phyloP scores from a whole-genome alignment of 1,140 invertebrate genomes.

The Battus philenor region DNA sequence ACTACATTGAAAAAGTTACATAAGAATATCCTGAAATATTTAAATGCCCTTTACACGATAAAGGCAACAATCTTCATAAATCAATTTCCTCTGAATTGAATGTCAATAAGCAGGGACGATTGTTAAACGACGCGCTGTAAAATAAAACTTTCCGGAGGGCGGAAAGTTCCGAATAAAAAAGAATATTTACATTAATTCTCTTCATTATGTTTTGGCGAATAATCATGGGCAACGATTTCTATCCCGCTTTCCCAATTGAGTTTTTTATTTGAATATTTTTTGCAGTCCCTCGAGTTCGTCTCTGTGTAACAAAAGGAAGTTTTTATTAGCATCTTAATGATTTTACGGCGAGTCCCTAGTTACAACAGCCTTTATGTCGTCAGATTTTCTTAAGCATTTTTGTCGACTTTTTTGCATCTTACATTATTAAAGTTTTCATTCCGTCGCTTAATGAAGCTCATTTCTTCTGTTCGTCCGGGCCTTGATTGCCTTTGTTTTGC shows the following conservation, averaged over 20 bases:
- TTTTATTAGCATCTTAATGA: slow-evolving; percentile 78
- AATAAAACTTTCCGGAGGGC: slow-evolving; percentile 74
- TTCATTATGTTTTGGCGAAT: slow-evolving; percentile 78
- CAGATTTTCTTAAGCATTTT: slow-evolving; percentile 75
- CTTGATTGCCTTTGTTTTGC: slow-evolving; percentile 76
- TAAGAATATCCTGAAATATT: too few relatives aligned
- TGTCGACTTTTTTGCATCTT: slow-evolving; percentile 74
- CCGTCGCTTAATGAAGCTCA: slow-evolving; percentile 75
- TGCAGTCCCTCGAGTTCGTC: slow-evolving; percentile 61
- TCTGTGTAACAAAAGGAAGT: slow-evolving; percentile 73
- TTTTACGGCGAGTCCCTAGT: slow-evolving; percentile 75
- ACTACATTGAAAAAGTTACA: too few relatives aligned
- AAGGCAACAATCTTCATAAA: slow-evolving; percentile 75
- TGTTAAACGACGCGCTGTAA: slow-evolving; percentile 72
- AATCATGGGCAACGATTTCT: slow-evolving; percentile 72
- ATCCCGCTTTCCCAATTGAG: slow-evolving; percentile 69
- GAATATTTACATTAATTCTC: slow-evolving; percentile 78
- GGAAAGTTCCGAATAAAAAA: slow-evolving; percentile 67
- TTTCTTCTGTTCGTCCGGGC: slow-evolving; percentile 72
- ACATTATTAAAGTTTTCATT: slow-evolving; percentile 76
- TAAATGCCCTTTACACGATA: slow-evolving; percentile 67
- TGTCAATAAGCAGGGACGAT: slow-evolving; percentile 74
- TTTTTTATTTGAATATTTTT: slow-evolving; percentile 77
- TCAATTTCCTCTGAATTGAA: slow-evolving; percentile 75
- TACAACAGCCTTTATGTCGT: slow-evolving; percentile 76